Conservation (phyloP, 2,888 invertebrate genomes). For the Macrosiphum euphorbiae region DNA sequence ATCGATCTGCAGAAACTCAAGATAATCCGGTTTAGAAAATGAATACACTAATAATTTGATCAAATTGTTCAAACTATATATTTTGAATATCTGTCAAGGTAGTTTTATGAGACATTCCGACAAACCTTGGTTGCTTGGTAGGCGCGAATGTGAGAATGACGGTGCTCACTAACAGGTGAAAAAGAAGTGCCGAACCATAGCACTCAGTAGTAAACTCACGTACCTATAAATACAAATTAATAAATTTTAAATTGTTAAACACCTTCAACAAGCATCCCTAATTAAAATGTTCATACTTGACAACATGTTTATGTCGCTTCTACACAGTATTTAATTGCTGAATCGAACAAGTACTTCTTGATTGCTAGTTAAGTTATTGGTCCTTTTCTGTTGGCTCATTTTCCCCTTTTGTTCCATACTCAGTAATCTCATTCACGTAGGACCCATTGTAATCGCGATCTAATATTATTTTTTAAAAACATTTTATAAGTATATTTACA, state of each 20-base stretch:
- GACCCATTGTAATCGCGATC: slow-evolving; percentile 10
- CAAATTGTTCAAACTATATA: neutral
- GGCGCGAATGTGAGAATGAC: slow-evolving; percentile 86
- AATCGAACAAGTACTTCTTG: slow-evolving; percentile 88
- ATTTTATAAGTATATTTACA: neutral
- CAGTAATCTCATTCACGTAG: slow-evolving; percentile 40
- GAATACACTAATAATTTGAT: neutral
- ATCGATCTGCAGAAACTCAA: neutral
- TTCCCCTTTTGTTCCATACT: slow-evolving; percentile 68
- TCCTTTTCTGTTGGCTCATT: slow-evolving; percentile 73
- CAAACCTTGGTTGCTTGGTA: slow-evolving; percentile 88
- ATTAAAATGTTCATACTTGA: slow-evolving; percentile 76
- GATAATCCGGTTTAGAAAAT: neutral
- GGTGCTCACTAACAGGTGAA: slow-evolving; percentile 88
- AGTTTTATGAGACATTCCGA: neutral
- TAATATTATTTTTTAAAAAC: neutral
- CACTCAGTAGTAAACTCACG: slow-evolving; percentile 85
- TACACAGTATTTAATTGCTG: slow-evolving; percentile 91
- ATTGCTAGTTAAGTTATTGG: slow-evolving; percentile 85
- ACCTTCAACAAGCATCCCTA: neutral
- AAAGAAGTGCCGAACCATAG: slow-evolving; percentile 84
- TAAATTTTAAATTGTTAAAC: neutral
- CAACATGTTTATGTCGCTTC: slow-evolving; percentile 91
- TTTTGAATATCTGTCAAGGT: slow-evolving; percentile 22
- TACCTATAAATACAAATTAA: slow-evolving; percentile 73